Percentiles rank a stretch among this genome's conserved stretches.
Conservation (phyloP, 2,113 vertebrate genomes). For the Fregata magnificens region DNA sequence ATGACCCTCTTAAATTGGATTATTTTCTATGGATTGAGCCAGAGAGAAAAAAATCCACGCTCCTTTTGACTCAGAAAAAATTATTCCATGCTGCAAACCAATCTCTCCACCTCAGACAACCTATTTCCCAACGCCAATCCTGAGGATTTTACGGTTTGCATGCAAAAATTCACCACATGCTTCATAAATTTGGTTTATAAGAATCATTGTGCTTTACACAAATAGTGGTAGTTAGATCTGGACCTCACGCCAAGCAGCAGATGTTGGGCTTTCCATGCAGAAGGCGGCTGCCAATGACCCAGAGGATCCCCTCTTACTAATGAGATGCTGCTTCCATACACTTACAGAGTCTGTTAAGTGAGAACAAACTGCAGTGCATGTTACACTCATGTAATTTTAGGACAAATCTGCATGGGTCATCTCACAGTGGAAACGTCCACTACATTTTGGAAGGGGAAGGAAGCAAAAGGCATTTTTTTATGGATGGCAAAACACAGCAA, state of each 20-base stretch:
- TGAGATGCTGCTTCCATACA: neutral
- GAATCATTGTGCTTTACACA: neutral
- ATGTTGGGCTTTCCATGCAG: neutral
- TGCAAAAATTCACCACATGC: neutral
- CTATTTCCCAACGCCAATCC: neutral
- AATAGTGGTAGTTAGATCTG: neutral
- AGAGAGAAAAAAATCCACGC: neutral
- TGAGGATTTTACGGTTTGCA: neutral
- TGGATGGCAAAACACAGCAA: neutral
- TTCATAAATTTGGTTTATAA: neutral
- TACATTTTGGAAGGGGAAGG: neutral
- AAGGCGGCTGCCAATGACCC: neutral
- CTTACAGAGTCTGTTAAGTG: neutral
- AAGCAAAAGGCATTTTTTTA: neutral
- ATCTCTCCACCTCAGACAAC: neutral
- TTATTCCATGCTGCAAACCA: neutral
- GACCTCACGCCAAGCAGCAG: constrained; percentile 7
- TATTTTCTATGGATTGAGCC: neutral
- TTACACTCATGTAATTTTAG: neutral
- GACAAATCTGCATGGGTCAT: neutral
- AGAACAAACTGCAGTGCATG: neutral
- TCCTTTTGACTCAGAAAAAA: neutral
- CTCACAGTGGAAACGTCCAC: neutral
- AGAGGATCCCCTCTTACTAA: neutral
- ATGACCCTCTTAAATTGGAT: neutral